Evolutionary conservation across 2,888 invertebrate species (phyloP).

Genomic region (Tetanocera ferruginea): DNA sequence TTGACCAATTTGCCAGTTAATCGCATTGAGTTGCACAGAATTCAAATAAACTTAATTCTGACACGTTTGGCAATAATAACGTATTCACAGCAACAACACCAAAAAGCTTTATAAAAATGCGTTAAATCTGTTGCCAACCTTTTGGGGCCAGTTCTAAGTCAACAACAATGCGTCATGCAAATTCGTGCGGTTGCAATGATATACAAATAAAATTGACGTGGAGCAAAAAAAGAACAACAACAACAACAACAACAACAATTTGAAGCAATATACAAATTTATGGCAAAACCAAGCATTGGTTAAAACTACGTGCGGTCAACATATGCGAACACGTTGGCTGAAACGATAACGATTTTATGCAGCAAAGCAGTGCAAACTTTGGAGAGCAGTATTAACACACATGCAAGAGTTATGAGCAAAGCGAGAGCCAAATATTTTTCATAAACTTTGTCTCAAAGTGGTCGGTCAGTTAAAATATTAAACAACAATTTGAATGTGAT

Average conservation of each 20-base stretch:
- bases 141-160: not conserved
- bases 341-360: not conserved
- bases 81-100: constrained; percentile 7
- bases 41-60: constrained; percentile 20
- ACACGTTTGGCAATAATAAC: constrained; percentile 33
- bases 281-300: constrained; percentile 3
- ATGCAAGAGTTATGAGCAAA: not conserved
- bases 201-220: constrained; percentile 12
- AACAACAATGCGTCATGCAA: constrained; percentile 30
- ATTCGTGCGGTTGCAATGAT: constrained; percentile 14
- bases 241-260: not conserved
- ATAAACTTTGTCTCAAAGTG: not conserved
- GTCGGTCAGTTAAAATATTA: not conserved
- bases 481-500: not conserved
- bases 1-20: not conserved
- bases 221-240: not conserved
- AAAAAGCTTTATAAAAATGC: constrained; percentile 16
- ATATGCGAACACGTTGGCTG: not conserved
- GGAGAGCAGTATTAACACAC: not conserved
- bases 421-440: not conserved
- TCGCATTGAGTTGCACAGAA: constrained; percentile 7
- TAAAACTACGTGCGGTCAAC: constrained; percentile 13
- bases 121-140: constrained; percentile 25
- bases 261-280: not conserved
- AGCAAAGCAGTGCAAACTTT: not conserved